Base-by-base conservation (phyloP, 64 coral and sea anemone genomes). In the Stylophora pistillata region DNA sequence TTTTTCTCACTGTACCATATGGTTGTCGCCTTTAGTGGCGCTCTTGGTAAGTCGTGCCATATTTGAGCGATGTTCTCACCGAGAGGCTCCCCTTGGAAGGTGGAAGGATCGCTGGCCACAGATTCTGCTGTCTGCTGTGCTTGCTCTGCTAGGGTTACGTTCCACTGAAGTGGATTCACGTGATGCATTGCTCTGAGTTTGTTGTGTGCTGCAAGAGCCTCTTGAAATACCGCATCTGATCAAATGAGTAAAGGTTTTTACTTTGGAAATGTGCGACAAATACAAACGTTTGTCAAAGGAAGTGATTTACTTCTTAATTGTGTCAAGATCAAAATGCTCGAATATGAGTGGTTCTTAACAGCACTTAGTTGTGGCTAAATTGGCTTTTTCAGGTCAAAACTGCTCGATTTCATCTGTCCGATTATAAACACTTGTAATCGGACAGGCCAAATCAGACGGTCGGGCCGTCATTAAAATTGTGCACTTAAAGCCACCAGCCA, bases 41-140 rank as follows among this genome's bases (percentile, higher is more conserved):
- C 95, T 57, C 89, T 74, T 0, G 87, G 95, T 32, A 96, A 89
- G 56, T 96, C 95, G 58, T 96, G 95, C 95, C 95, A 96, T 65
- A 96, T 96, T 80, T 96, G 95, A 10, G 95, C 95, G 58, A 96
- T 89, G 73, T 96, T 96, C 53, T 96, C 95, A 70, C 95, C 95
- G 28, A 85, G 87, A 47, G 85, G 58, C 15, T 96, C 95, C 21
- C 92, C 91, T 56, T 81, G 73, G 27, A 89, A 89, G 21, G 58
- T 93, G 63, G 58, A 90, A 23, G 95, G 95, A 25, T 97, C 88
- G 10, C 66, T 85, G 5, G 95, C 95, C 72, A 97, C 93, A 18
- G 82, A 86, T 29, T 97, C 89, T 10, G 95, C 95, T 47, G 86
- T 97, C 3, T 87, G 74, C 73, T 97, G 95, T 34, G 95, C 95